A percentile compares a stretch with the other conserved stretches of the same genome.
Evolutionary conservation across 2,113 vertebrate species (phyloP).

Genomic region (Vulpes lagopus): DNA sequence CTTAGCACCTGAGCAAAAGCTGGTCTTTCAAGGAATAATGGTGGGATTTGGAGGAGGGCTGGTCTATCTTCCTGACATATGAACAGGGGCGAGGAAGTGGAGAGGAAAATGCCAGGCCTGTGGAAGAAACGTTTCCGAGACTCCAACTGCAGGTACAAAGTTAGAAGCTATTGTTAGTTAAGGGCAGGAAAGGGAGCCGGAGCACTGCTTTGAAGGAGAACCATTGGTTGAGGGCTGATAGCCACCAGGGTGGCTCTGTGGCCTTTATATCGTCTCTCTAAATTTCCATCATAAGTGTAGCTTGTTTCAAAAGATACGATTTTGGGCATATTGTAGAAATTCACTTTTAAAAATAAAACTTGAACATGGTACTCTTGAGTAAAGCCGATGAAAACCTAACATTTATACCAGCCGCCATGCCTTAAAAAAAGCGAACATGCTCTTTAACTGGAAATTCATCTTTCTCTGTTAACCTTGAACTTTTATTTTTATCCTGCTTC

Average conservation of each 20-base stretch:
- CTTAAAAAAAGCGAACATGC: not conserved
- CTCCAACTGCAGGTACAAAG: not conserved
- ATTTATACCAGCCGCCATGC: not conserved
- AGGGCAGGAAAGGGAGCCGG: not conserved
- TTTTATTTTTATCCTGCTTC: not conserved
- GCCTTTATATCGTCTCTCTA: not conserved
- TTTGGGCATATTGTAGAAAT: constrained; percentile 33
- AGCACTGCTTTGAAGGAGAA: not conserved
- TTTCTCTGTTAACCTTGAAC: constrained; percentile 13
- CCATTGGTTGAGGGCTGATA: not conserved
- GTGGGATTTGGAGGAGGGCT: not conserved
- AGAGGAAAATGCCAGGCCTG: not conserved
- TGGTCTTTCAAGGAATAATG: not conserved
- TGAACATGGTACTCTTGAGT: not conserved
- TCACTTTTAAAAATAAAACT: constrained; percentile 54
- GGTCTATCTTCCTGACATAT: not conserved
- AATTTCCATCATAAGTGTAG: not conserved
- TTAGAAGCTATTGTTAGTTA: not conserved
- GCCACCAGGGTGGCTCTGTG: not conserved
- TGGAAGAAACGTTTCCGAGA: not conserved
- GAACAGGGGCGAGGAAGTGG: not conserved
- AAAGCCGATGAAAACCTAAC: not conserved
- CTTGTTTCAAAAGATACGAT: not conserved
- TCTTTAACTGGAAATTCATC: not conserved
- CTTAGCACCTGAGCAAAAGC: not conserved